Base-by-base conservation (phyloP, 2,888 invertebrate genomes). In the Arctia plantaginis region DNA sequence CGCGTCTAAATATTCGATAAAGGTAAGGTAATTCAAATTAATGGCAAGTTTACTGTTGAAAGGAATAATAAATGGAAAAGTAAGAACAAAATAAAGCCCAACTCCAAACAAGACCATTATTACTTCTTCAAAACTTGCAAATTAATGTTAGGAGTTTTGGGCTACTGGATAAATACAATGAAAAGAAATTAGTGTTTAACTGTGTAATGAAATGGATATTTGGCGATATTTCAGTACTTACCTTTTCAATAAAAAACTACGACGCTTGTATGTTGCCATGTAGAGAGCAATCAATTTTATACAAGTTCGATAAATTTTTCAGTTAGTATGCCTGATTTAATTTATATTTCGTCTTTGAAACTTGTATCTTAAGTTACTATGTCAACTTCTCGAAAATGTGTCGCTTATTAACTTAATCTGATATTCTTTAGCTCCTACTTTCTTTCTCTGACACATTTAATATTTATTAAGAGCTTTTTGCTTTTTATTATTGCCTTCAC, bases 1-100 rank as follows among this genome's bases (percentile, higher is more conserved):
- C 95, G 91, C 2, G 92, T 94, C 94, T 95, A 90, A 89, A 87
- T 80, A 1, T 79, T 75, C 27, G 3, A 41, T 33, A 62, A 69
- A 18, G n/a, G n/a, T 51, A 33, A 23, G 3, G 4, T n/a, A n/a
- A 15, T 27, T 39, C 10, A 27, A 27, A 27, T 59, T 3, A 27
- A 3, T 59, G 2, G n/a, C 12, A 27, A 59, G 13, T 10, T 10
- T 10, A 27, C 27, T n/a, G 3, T 47, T 4, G 4, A 33, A 3
- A 41, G 3, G n/a, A 0, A 69, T 41, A 41, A 62, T 30, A 27
- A n/a, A 6, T 59, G 12, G 3, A 13, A 27, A 12, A 15, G 12
- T 51, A 23, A 23, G 12, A 10, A 55, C 3, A 55, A 10, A 55
- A 3, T n/a, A 55, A 55, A 23, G 23, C 6, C 20, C 23, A 23